phyloP scores from a whole-genome alignment of 53 echinoderm and acorn worm genomes.

The Paelopatides confundens region DNA sequence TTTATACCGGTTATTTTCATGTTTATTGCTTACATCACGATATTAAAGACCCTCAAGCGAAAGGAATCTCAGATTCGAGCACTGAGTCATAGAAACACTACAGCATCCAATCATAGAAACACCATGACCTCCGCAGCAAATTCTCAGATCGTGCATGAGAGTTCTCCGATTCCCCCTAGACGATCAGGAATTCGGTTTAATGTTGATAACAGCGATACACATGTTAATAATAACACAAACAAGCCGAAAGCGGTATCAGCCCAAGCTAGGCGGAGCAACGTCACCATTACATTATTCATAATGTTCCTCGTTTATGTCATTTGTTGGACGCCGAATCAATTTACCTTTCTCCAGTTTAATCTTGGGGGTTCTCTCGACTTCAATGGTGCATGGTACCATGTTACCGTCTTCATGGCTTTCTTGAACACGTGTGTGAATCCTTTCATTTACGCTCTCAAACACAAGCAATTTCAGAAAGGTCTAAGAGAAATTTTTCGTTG shows the following conservation, averaged over 20 bases:
- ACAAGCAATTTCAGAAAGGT: constrained; percentile 82
- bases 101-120: constrained; percentile 31
- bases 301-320: constrained; percentile 84
- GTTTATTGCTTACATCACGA: constrained; percentile 73
- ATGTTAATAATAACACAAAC: not conserved
- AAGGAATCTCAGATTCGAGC: constrained; percentile 67
- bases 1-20: constrained; percentile 83
- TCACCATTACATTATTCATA: constrained; percentile 83
- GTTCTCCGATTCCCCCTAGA: not conserved
- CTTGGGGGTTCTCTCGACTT: constrained; percentile 83
- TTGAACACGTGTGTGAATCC: constrained; percentile 88
- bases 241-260: constrained; percentile 52
- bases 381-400: constrained; percentile 81
- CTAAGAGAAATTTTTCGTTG: constrained; percentile 58
- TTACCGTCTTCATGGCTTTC: constrained; percentile 85
- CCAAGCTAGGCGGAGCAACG: constrained; percentile 69
- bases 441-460: constrained; percentile 85
- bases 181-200: constrained; percentile 25
- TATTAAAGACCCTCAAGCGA: constrained; percentile 63
- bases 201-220: not conserved
- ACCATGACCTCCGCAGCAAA: not conserved
- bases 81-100: not conserved
- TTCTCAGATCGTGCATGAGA: not conserved
- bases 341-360: constrained; percentile 92
- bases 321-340: constrained; percentile 96